Conservation (phyloP, 2,797 vertebrate species). For the Perodicticus potto region DNA sequence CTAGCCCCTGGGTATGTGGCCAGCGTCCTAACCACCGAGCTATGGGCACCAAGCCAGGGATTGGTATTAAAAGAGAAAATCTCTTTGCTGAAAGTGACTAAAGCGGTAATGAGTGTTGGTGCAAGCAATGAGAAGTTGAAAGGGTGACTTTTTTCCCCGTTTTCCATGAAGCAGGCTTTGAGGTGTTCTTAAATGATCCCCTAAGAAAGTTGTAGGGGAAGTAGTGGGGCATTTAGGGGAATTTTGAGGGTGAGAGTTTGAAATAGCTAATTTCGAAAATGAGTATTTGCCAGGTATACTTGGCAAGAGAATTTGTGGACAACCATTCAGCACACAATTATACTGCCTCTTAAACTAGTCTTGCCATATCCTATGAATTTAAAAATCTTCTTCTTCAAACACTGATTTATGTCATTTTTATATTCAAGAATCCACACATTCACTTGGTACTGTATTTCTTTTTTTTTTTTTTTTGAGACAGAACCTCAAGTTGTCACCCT, state of each 20-base stretch:
- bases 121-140: neutral
- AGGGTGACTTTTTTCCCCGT: neutral
- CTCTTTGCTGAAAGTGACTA: neutral
- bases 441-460: no score
- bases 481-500: no score
- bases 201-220: neutral
- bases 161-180: neutral
- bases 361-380: neutral
- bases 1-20: no score
- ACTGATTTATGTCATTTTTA: neutral
- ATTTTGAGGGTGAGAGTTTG: slow-evolving; percentile 38
- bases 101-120: neutral
- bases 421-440: slow-evolving; percentile 33
- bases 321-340: neutral
- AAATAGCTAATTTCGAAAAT: slow-evolving; percentile 43
- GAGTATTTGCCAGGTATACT: neutral
- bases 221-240: neutral
- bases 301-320: neutral
- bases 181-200: neutral
- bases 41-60: neutral
- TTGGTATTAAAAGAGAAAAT: neutral
- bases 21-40: no score
- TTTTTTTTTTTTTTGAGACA: no score
- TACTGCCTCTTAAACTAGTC: neutral
- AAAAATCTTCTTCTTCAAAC: slow-evolving; percentile 48